Evolutionary conservation across 2,888 invertebrate genomes (phyloP), one percentile per base, ranked within the genome.

Genomic region (Idaea aversata): DNA sequence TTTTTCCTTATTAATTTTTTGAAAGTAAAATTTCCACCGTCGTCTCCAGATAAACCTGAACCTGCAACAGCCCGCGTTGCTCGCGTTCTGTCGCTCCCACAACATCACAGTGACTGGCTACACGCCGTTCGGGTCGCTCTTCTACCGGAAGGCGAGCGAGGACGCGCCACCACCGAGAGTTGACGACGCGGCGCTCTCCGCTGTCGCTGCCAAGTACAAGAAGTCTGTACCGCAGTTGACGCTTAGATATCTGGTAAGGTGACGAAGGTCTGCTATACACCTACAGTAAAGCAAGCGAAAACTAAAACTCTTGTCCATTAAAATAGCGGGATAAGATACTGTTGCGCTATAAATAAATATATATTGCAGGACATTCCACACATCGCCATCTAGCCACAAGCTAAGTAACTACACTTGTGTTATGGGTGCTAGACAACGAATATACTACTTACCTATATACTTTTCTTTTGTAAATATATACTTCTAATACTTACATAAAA

Each of bases 21-120:
- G n/a, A n/a, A n/a, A n/a, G n/a, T n/a, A n/a, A n/a, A n/a, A n/a
- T n/a, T n/a, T n/a, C n/a, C n/a, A n/a, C 25, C 25, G 7, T 13
- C 3, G 5, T 47, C 10, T 15, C 5, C 79, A 91, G 91, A 60
- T 90, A 0, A 91, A 96, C 77, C 94, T 97, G 0, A 95, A 96
- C 74, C 88, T 97, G 3, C 95, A 95, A 72, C 96, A 97, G 77
- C 95, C 94, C 47, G 94, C 94, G 57, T 82, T 97, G 34, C 94
- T 95, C 0, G 86, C 95, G 0, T 97, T 95, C 79, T 96, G 97
- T 83, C 93, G 94, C 63, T 82, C 93, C 6, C 93, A 94, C 58
- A 91, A 90, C 61, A 95, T 98, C 61, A 86, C 90, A 0, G 85
- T 98, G 34, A 59, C 34, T 7, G 59, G 7, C 0, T 16, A 59